phyloP scores from a whole-genome alignment of 1,140 invertebrate genomes.

The Heliconius hewitsoni region DNA sequence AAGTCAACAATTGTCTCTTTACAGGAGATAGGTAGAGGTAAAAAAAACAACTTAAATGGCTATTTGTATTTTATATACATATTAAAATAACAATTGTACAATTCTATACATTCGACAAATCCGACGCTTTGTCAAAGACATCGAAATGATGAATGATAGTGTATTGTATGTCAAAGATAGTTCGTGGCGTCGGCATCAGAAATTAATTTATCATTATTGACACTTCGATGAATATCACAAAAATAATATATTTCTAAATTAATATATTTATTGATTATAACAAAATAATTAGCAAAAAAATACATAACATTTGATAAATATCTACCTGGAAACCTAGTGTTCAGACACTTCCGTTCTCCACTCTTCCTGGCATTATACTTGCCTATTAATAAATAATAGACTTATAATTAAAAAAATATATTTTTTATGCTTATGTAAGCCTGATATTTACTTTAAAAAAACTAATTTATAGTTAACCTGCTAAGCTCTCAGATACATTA shows the following conservation, averaged over 20 bases:
- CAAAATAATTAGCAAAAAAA: too few species aligned
- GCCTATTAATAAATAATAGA: too few species aligned
- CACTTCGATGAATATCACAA: background rate
- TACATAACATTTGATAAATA: too few species aligned
- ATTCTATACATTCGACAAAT: background rate
- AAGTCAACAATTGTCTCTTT: background rate
- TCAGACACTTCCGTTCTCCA: too few species aligned
- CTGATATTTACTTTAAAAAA: too few species aligned
- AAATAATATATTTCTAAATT: background rate
- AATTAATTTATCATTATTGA: conserved; percentile 3
- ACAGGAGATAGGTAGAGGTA: background rate
- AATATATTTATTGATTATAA: background rate
- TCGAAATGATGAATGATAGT: conserved; percentile 7
- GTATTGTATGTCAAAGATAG: conserved; percentile 2
- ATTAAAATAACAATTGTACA: conserved; percentile 2
- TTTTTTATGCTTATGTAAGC: too few species aligned
- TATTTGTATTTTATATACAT: background rate
- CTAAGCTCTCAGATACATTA: background rate
- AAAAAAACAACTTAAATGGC: background rate
- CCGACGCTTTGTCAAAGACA: conserved; percentile 1
- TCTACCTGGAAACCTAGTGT: too few species aligned
- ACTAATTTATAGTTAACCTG: too few species aligned
- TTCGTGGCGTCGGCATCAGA: conserved; percentile 5
- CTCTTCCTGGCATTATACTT: too few species aligned
- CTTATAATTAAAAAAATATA: too few species aligned